Evolutionary conservation across 2,113 vertebrate species (phyloP), one percentile per base, ranked within the genome.

Genomic region (Prochilodus magdalenae): DNA sequence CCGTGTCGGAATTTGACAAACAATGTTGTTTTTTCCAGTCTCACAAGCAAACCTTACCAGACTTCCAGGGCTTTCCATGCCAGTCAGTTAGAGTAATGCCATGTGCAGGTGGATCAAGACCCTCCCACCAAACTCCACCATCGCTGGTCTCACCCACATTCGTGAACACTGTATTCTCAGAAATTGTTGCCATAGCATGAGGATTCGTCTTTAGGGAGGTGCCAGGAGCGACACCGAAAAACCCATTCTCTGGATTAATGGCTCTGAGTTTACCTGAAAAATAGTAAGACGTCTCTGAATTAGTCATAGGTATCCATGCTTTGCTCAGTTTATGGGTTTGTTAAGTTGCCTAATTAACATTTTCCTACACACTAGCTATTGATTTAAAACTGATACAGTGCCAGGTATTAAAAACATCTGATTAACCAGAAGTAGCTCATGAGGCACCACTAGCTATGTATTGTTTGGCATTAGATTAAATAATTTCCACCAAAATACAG

Each of bases 191-290:
- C 92, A 99, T 98, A 65, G 98, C 98, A 0, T 99, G 96, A 82
- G 97, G 98, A 83, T 99, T 99, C n/a, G 98, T 99, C 91, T 95
- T 98, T 62, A 91, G 88, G 0, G 98, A 99, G 44, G 98, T 99
- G 14, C 98, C 98, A 0, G 98, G 98, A 0, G 97, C 97, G 0
- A 99, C 98, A 0, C 98, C 97, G 11, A 99, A 99, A 85, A 99
- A 99, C 3, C 98, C 98, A 0, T 98, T 99, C 90, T 99, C 98
- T 22, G 98, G 98, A 88, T 99, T 99, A 91, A 99, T 99, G 63
- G 98, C 98, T 29, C 97, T 92, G n/a, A 99, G 93, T 79, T 97
- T 95, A 20, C 98, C 98, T 99, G 75, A 15, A 0, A 47, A 22
- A 80, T 13, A 85, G 24, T 16, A 60, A 55, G 22, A 1, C 30